Evolutionary conservation across 2,797 vertebrate species (phyloP), one percentile per base, ranked within the genome.

Genomic region (Danio jaintianensis): DNA sequence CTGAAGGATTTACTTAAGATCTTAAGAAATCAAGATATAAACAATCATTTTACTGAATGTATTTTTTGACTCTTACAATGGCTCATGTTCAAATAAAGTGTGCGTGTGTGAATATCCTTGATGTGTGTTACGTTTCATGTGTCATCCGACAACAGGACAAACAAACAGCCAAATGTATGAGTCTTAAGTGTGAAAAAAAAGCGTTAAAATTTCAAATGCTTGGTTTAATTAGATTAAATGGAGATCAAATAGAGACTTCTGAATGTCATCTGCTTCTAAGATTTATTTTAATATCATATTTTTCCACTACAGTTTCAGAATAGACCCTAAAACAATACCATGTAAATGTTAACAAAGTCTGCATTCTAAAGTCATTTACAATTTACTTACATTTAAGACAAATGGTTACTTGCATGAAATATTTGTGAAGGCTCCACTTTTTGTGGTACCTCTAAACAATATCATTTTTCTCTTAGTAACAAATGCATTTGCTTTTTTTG

Each of bases 61-160:
- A 29, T 29, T 29, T 29, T 29, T 29, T 29, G 29, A n/a, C n/a
- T n/a, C n/a, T n/a, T n/a, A n/a, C n/a, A n/a, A n/a, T n/a, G n/a
- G n/a, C n/a, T n/a, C n/a, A n/a, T 1, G 29, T 29, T 29, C 29
- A 29, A 29, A n/a, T n/a, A n/a, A n/a, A n/a, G 10, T 73, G 62
- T 13, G 38, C 69, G 20, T 78, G 22, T 88, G 89, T 86, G 85
- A 87, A 87, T 87, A 92, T 91, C 89, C 88, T 91, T 92, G 89
- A 95, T 91, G 29, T 29, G 29, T 29, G 29, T 29, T 29, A 29
- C 3, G 3, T 29, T 29, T 29, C 29, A 29, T 29, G n/a, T n/a
- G 29, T 29, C 29, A 29, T 3, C 29, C 3, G 29, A 29, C 29
- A 29, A 29, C 29, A 29, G 29, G 29, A 3, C 80, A 88, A 90